Base-by-base conservation (phyloP, 2,888 invertebrate genomes). In the Lepidocyrtinus sp. region DNA sequence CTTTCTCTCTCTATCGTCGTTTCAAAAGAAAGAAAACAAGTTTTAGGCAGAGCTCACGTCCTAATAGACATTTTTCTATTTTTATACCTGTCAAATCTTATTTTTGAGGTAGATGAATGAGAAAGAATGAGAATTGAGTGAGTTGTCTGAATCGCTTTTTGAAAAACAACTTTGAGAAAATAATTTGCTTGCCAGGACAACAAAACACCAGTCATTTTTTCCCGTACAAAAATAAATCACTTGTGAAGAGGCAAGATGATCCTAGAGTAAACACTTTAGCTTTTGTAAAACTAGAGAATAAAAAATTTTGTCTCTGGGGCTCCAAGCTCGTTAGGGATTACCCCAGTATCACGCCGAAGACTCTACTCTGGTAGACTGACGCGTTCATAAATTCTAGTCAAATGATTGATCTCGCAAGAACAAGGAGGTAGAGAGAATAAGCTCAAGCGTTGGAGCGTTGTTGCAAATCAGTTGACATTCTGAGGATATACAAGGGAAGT, bases 331-430 rank as follows among this genome's bases (percentile, higher is more conserved):
- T 55, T 55, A 55, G 15, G 55, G 55, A 55, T 55, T 55, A 55
- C 55, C 55, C 55, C 17, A n/a, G 55, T 55, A 55, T 36, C 17
- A 55, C 55, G 17, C 55, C 9, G 36, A n/a, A 36, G 55, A n/a
- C n/a, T n/a, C 7, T 55, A 55, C 12, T 36, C 36, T 36, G 7
- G 12, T 36, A 36, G 5, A 15, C 55, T n/a, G 15, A 69, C 25
- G 19, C 50, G n/a, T n/a, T 2, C 68, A 59, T 59, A 62, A 74
- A 46, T 26, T 46, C 67, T 67, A 36, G 67, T 59, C 74, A 74
- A 71, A 77, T 80, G 82, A 82, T 82, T 80, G 68, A 82, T 83
- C 83, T 80, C 64, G 75, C 79, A 80, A 83, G 55, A 15, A n/a
- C n/a, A n/a, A 55, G n/a, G 55, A 36, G n/a, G n/a, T n/a, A n/a